Conservation (phyloP, 2,888 invertebrate genomes). For the Uloborus plumipes region DNA sequence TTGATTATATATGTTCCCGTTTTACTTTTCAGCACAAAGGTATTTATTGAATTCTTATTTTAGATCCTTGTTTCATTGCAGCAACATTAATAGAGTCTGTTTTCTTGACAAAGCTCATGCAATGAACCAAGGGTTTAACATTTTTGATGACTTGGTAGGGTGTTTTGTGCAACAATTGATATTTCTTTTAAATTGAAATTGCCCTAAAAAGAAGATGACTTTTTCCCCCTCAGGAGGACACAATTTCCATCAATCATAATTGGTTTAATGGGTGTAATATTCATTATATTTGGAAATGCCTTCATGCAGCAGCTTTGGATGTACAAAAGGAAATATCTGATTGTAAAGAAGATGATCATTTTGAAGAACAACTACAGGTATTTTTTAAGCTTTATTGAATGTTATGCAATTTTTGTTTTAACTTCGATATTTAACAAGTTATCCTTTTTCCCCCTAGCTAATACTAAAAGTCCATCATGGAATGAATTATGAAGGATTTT, state of each 20-base stretch:
- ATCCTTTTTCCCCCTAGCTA: conserved; percentile 69
- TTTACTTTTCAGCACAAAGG: no score
- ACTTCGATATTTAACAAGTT: not conserved
- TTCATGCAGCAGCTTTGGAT: conserved; percentile 77
- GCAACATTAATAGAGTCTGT: no score
- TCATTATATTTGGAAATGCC: conserved; percentile 79
- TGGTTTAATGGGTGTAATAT: conserved; percentile 95
- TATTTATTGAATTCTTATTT: no score
- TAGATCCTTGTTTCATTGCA: no score
- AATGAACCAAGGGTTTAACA: no score
- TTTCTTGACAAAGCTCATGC: no score
- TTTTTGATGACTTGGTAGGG: not conserved
- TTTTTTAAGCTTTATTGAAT: not conserved
- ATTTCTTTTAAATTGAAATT: no score
- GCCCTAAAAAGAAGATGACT: no score
- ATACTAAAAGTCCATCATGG: conserved; percentile 82
- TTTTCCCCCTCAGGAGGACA: conserved; percentile 78
- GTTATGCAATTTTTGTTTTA: not conserved
- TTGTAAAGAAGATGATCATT: conserved; percentile 81
- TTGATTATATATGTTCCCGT: no score
- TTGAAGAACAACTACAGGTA: conserved; percentile 83
- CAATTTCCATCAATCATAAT: conserved; percentile 97
- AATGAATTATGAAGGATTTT: conserved; percentile 80
- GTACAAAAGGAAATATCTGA: conserved; percentile 86
- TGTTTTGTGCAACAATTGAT: no score